Evolutionary conservation across 2,113 vertebrate genomes (phyloP).

Genomic region (Sebastes fasciatus): DNA sequence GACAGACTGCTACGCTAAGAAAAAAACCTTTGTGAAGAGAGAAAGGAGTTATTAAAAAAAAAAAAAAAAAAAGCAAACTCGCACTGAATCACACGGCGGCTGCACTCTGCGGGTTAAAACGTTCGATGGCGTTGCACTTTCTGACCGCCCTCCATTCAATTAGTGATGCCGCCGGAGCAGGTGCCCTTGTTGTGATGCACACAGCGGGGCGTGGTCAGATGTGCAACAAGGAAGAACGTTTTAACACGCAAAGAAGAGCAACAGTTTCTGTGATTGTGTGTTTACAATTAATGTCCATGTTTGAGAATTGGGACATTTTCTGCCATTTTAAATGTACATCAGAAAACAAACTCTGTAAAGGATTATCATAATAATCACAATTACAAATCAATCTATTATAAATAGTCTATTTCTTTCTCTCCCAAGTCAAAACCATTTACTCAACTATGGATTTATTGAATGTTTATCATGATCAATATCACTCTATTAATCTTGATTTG

Average conservation of each 20-base stretch:
- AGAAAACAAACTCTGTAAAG: slow-evolving; percentile 38
- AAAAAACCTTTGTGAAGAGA: slow-evolving; percentile 60
- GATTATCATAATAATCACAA: slow-evolving; percentile 67
- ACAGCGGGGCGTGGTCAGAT: slow-evolving; percentile 18
- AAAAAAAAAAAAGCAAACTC: slow-evolving; percentile 39
- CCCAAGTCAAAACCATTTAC: slow-evolving; percentile 66
- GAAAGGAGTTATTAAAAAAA: slow-evolving; percentile 60
- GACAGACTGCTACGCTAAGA: slow-evolving; percentile 63
- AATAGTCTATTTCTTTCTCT: slow-evolving; percentile 68
- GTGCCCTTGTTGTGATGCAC: slow-evolving; percentile 23
- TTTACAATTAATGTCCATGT: slow-evolving; percentile 58
- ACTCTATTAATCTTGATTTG: slow-evolving; percentile 58
- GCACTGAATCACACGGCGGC: slow-evolving; percentile 34
- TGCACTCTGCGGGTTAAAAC: slow-evolving; percentile 23
- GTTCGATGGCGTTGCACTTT: slow-evolving; percentile 12
- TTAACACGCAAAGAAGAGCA: background rate
- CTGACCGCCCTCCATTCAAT: slow-evolving; percentile 12
- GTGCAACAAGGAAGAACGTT: slow-evolving; percentile 20
- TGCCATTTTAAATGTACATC: slow-evolving; percentile 69
- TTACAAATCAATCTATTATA: slow-evolving; percentile 72
- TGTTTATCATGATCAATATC: slow-evolving; percentile 54
- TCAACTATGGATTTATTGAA: slow-evolving; percentile 52
- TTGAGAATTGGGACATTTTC: slow-evolving; percentile 70
- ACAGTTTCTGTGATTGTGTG: slow-evolving; percentile 28
- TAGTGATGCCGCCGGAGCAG: slow-evolving; percentile 29